Conservation (phyloP, 2,888 invertebrate genomes). For the Gymnosoma rotundatum region DNA sequence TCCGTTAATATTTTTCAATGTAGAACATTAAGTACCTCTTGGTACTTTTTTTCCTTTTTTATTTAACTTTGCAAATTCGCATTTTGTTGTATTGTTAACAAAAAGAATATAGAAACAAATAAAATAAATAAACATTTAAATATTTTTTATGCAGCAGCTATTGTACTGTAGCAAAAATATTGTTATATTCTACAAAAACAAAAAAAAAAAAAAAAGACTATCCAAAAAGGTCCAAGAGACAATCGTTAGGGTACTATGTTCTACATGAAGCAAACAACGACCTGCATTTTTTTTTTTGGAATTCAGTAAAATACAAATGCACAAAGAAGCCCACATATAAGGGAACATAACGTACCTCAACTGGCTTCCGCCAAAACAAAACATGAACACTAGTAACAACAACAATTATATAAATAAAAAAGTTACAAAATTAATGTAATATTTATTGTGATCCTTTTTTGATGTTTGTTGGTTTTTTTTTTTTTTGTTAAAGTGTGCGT, state of each 20-base stretch:
- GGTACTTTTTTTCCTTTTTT: conserved; percentile 17
- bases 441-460: conserved; percentile 74
- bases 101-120: conserved; percentile 30
- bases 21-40: conserved; percentile 65
- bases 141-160: conserved; percentile 72
- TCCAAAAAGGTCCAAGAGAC: conserved; percentile 54
- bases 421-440: conserved; percentile 49
- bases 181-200: conserved; percentile 26
- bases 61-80: conserved; percentile 34
- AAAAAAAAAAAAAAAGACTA: conserved; percentile 10
- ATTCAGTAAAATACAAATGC: conserved; percentile 30
- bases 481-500: conserved; percentile 36
- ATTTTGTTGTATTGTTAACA: conserved; percentile 58
- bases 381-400: conserved; percentile 18
- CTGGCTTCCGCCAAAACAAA: conserved; percentile 68
- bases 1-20: conserved; percentile 69
- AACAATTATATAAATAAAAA: conserved; percentile 35
- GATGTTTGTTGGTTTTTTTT: conserved; percentile 63
- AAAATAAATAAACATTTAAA: conserved; percentile 80
- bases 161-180: conserved; percentile 58
- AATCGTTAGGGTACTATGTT: conserved; percentile 40
- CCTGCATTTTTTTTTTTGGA: conserved; percentile 47
- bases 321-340: not conserved
- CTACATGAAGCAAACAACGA: conserved; percentile 30
- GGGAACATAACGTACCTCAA: conserved; percentile 40